phyloP scores from a whole-genome alignment of 2,888 invertebrate genomes.

The Spodoptera exigua region DNA sequence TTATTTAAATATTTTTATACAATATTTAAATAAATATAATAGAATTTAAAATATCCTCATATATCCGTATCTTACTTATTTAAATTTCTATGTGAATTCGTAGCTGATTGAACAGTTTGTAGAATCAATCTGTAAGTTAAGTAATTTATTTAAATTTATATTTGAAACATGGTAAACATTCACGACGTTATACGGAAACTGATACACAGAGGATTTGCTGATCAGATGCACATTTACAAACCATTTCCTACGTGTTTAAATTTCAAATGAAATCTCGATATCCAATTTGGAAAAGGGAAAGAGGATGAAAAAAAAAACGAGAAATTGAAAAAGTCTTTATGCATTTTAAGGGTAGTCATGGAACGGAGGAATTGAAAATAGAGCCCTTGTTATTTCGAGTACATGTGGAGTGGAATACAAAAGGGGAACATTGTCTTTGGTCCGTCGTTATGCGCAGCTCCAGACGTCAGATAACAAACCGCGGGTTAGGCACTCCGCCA shows the following conservation, averaged over 20 bases:
- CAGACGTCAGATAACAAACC: slow-evolving; percentile 86
- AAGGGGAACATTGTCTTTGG: slow-evolving; percentile 83
- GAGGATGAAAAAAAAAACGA: slow-evolving; percentile 58
- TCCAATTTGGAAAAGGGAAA: slow-evolving; percentile 64
- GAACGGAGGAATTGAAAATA: slow-evolving; percentile 85
- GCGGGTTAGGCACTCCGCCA: slow-evolving; percentile 61
- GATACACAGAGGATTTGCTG: slow-evolving; percentile 38
- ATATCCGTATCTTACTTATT: not conserved
- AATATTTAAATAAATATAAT: no score
- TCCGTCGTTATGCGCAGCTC: slow-evolving; percentile 83
- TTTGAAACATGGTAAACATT: slow-evolving; percentile 13
- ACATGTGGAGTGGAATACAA: slow-evolving; percentile 85
- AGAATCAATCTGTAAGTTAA: not conserved
- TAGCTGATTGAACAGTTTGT: no score
- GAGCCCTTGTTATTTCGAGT: slow-evolving; percentile 88
- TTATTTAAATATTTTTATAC: no score
- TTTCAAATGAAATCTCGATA: slow-evolving; percentile 59
- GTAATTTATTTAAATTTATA: slow-evolving; percentile 17
- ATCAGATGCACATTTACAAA: slow-evolving; percentile 48
- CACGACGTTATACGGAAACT: slow-evolving; percentile 23
- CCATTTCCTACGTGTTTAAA: slow-evolving; percentile 53
- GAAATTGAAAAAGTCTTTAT: slow-evolving; percentile 75
- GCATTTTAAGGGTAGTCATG: slow-evolving; percentile 79
- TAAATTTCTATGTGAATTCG: no score
- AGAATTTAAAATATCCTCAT: not conserved